Conservation (phyloP, 1,140 invertebrate genomes). For the Palaemon carinicauda region DNA sequence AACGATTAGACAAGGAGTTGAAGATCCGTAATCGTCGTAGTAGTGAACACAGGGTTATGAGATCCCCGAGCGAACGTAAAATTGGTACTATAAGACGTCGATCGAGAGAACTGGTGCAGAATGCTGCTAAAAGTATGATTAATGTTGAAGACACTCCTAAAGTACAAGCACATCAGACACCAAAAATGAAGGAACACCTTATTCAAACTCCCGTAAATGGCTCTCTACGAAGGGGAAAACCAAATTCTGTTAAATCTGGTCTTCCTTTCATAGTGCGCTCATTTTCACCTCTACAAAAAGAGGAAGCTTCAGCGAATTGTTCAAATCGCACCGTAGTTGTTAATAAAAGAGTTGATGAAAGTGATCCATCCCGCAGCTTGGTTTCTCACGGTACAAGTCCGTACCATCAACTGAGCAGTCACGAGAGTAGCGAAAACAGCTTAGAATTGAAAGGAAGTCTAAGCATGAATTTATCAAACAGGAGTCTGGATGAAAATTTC, state of each 20-base stretch:
- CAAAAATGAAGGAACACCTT: constrained; percentile 43
- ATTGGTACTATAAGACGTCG: constrained; percentile 77
- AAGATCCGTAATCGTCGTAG: constrained; percentile 73
- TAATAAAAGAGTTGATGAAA: not conserved
- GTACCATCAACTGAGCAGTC: no score
- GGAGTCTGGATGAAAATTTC: constrained; percentile 12
- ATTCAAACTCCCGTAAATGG: constrained; percentile 43
- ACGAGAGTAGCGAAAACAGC: no score
- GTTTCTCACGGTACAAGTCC: no score
- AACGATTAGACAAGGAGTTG: constrained; percentile 75
- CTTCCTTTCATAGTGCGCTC: constrained; percentile 46
- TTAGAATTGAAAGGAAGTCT: not conserved
- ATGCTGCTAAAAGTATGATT: constrained; percentile 26
- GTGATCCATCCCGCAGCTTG: no score
- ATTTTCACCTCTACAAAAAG: not conserved
- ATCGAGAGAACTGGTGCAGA: constrained; percentile 68
- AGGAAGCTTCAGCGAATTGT: not conserved
- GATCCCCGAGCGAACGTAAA: constrained; percentile 81
- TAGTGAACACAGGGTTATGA: constrained; percentile 75
- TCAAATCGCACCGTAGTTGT: not conserved
- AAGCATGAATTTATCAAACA: not conserved
- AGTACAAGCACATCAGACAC: constrained; percentile 15
- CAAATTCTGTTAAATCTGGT: constrained; percentile 57
- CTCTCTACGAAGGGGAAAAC: constrained; percentile 48
- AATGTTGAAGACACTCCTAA: constrained; percentile 10